Conservation (phyloP, 30 jellyfish, hydroid and myxozoan species). For the Sanderia malayensis region DNA sequence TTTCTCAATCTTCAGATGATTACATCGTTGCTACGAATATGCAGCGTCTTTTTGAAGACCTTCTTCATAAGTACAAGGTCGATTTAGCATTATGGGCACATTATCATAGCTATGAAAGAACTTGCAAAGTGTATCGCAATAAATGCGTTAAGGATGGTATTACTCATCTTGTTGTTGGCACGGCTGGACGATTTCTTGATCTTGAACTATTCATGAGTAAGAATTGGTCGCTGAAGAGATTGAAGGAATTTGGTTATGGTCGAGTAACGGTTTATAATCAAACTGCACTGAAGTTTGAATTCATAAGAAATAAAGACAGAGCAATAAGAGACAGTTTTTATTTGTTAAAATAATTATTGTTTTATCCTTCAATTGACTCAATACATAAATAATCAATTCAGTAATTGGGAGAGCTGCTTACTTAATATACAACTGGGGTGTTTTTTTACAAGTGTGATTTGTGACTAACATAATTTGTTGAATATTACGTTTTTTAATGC, state of each 20-base stretch:
- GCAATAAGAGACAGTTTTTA: slow-evolving; percentile 57
- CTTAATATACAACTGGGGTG: too few species aligned
- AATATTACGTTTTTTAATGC: too few species aligned
- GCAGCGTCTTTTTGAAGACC: slow-evolving; percentile 79
- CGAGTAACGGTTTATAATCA: slow-evolving; percentile 54
- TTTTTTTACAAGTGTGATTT: too few species aligned
- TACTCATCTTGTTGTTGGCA: slow-evolving; percentile 75
- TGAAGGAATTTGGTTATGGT: slow-evolving; percentile 78
- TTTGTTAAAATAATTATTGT: slow-evolving; percentile 45
- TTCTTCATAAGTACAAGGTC: slow-evolving; percentile 61
- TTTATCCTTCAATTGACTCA: too few species aligned
- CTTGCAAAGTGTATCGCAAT: slow-evolving; percentile 76
- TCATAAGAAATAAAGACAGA: slow-evolving; percentile 54
- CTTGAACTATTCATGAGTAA: slow-evolving; percentile 47
- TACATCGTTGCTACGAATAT: slow-evolving; percentile 74
- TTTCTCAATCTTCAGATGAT: slow-evolving; percentile 43
- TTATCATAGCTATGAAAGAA: slow-evolving; percentile 84
- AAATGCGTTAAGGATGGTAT: slow-evolving; percentile 69
- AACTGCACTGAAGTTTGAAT: slow-evolving; percentile 64
- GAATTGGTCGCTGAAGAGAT: slow-evolving; percentile 66
- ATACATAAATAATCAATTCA: too few species aligned
- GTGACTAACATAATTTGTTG: too few species aligned
- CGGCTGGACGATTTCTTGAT: slow-evolving; percentile 82
- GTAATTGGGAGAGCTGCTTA: too few species aligned
- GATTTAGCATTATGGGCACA: slow-evolving; percentile 87